These are phyloP conservation scores for Euwallacea fornicatus DNA, from an alignment of 1,140 invertebrate species.

Conservation along the genomic window DNA sequence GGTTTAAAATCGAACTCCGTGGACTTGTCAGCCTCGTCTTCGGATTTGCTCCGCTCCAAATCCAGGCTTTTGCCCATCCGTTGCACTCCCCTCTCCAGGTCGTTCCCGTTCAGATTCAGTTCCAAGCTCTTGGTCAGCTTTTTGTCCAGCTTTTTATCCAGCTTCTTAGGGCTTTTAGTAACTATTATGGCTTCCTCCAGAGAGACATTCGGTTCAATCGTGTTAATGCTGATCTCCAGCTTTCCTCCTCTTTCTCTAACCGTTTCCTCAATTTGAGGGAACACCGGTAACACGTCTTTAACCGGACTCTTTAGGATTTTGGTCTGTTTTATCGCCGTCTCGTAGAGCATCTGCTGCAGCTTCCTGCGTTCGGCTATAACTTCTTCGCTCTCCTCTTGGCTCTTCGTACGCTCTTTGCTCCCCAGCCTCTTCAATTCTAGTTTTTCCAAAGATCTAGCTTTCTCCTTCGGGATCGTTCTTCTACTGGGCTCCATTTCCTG, in stretches of 20 bases:
- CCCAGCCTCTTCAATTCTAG: slow-evolving; percentile 61
- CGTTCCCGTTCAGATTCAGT: slow-evolving; percentile 48
- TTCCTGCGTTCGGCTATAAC: slow-evolving; percentile 69
- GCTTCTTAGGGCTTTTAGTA: slow-evolving; percentile 68
- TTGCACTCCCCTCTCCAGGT: slow-evolving; percentile 44
- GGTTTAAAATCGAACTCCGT: slow-evolving; percentile 60
- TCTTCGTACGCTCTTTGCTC: slow-evolving; percentile 68
- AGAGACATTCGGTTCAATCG: slow-evolving; percentile 49
- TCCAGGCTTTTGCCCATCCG: slow-evolving; percentile 52
- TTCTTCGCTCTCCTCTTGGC: slow-evolving; percentile 67
- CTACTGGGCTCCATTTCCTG: slow-evolving; percentile 62
- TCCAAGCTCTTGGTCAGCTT: slow-evolving; percentile 71
- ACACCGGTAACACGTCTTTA: slow-evolving; percentile 66
- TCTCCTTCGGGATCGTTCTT: slow-evolving; percentile 62
- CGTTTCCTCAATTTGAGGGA: slow-evolving; percentile 67
- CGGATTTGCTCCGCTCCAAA: slow-evolving; percentile 45
- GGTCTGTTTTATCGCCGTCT: slow-evolving; percentile 70
- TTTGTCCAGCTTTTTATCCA: slow-evolving; percentile 65
- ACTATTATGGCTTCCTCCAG: slow-evolving; percentile 60
- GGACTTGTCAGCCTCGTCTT: slow-evolving; percentile 38
- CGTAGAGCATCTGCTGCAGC: slow-evolving; percentile 70
- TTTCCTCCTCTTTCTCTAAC: slow-evolving; percentile 52
- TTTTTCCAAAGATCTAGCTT: slow-evolving; percentile 66
- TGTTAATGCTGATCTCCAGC: slow-evolving; percentile 54
- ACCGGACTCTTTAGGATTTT: slow-evolving; percentile 70